A percentile compares a stretch with the other conserved stretches of the same genome.
Evolutionary conservation across 2,888 invertebrate genomes (phyloP).

Genomic region (Anthophora plumipes): DNA sequence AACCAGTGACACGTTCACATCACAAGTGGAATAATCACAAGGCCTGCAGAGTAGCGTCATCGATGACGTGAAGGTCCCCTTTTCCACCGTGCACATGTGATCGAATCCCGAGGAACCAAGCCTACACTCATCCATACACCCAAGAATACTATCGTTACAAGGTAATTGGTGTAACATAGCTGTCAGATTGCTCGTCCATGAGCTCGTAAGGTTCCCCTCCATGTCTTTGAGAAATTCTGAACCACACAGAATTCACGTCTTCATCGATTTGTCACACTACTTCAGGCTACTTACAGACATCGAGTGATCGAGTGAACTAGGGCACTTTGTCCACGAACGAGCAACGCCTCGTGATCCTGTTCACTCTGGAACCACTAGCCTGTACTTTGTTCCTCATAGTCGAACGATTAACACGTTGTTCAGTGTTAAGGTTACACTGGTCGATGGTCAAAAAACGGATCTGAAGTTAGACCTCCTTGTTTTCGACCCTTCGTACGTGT

Average conservation of each 20-base stretch:
- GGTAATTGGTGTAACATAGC: slow-evolving; percentile 74
- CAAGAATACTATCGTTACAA: slow-evolving; percentile 72
- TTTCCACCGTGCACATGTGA: slow-evolving; percentile 71
- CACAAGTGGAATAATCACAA: slow-evolving; percentile 74
- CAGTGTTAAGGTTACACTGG: neutral
- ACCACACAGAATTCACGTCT: neutral
- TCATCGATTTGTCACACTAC: neutral
- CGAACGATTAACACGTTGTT: neutral
- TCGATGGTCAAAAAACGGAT: neutral
- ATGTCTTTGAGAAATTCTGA: slow-evolving; percentile 59
- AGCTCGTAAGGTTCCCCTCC: slow-evolving; percentile 63
- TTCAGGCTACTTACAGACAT: neutral
- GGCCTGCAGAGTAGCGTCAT: slow-evolving; percentile 75
- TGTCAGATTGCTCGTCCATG: slow-evolving; percentile 74
- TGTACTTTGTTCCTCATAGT: slow-evolving; percentile 30
- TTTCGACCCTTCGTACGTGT: neutral
- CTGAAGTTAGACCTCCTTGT: neutral
- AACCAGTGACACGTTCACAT: slow-evolving; percentile 75
- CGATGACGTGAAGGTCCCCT: slow-evolving; percentile 57
- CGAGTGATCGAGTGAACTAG: slow-evolving; percentile 1
- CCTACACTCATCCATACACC: slow-evolving; percentile 71
- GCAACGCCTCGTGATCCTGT: slow-evolving; percentile 8
- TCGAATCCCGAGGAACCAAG: slow-evolving; percentile 67
- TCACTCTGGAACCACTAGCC: neutral
- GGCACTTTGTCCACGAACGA: slow-evolving; percentile 42